phyloP scores from a whole-genome alignment of 2,797 vertebrate species.

The Iguana delicatissima region DNA sequence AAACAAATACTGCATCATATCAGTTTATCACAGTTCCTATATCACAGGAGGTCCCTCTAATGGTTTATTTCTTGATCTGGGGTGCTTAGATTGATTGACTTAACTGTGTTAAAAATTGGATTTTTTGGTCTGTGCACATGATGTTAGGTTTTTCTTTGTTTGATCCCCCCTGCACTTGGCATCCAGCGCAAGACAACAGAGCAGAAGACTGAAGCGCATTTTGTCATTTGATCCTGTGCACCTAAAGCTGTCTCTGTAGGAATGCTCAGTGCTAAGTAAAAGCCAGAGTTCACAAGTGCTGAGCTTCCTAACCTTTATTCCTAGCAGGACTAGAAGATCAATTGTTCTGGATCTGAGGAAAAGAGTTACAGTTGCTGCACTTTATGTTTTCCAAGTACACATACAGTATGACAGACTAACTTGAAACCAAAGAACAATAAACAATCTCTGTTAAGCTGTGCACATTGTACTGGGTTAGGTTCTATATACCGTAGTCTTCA shows the following conservation, averaged over 20 bases:
- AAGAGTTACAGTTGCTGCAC: rapidly evolving
- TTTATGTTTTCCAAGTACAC: not conserved
- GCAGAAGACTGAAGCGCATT: not conserved
- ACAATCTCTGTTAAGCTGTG: not conserved
- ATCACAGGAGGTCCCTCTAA: conserved; percentile 61
- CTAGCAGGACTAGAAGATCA: not conserved
- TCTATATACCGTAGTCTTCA: not conserved
- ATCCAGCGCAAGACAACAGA: not conserved
- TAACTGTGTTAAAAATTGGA: not conserved
- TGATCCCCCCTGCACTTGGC: conserved; percentile 10
- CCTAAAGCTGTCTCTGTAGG: not conserved
- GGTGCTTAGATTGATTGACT: not conserved
- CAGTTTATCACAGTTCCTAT: conserved; percentile 48
- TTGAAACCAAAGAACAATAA: not conserved
- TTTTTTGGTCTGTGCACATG: conserved; percentile 16
- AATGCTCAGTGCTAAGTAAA: not conserved
- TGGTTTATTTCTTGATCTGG: conserved; percentile 50
- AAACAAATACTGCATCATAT: conserved; percentile 39
- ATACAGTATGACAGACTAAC: not conserved
- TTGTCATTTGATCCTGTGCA: not conserved
- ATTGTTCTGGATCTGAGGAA: conserved; percentile 4
- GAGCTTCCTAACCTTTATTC: not conserved
- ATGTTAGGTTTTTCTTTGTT: not conserved
- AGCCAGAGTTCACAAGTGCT: conserved; percentile 25
- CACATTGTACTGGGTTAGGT: not conserved